Conservation (phyloP, 2,797 vertebrate genomes). For the Luscinia megarhynchos region DNA sequence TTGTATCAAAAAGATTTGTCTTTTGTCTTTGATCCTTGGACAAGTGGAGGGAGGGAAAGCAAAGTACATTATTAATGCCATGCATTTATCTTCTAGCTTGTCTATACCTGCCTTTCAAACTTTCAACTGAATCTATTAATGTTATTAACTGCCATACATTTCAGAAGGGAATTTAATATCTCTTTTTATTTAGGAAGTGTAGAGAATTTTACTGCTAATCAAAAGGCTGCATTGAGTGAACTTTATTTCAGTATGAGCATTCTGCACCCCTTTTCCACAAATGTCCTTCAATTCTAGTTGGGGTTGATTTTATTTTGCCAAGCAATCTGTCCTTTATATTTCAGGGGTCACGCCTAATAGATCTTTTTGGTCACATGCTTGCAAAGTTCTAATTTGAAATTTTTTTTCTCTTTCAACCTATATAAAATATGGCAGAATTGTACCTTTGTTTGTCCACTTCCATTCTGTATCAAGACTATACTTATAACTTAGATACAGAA, state of each 20-base stretch:
- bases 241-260: not conserved
- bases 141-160: slow-evolving; percentile 21
- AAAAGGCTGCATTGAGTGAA: not conserved
- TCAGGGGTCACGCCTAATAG: not conserved
- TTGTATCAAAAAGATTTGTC: not conserved
- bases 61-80: not conserved
- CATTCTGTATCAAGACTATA: not conserved
- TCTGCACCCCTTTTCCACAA: not conserved
- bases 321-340: not conserved
- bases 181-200: slow-evolving; percentile 7
- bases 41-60: not conserved
- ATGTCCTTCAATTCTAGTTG: not conserved
- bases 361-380: not conserved
- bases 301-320: not conserved
- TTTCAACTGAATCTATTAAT: not conserved
- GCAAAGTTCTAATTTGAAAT: not conserved
- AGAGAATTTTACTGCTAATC: not conserved
- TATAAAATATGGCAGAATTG: not conserved
- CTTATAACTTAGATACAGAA: not conserved
- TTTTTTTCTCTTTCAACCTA: not conserved
- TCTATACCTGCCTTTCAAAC: not conserved
- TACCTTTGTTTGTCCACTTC: not conserved
- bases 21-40: not conserved
- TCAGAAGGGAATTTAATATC: not conserved
- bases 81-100: not conserved